Percentiles rank a stretch among this genome's conserved stretches.
Evolutionary conservation across 2,888 invertebrate genomes (phyloP).

Genomic region (Lysandra coridon): DNA sequence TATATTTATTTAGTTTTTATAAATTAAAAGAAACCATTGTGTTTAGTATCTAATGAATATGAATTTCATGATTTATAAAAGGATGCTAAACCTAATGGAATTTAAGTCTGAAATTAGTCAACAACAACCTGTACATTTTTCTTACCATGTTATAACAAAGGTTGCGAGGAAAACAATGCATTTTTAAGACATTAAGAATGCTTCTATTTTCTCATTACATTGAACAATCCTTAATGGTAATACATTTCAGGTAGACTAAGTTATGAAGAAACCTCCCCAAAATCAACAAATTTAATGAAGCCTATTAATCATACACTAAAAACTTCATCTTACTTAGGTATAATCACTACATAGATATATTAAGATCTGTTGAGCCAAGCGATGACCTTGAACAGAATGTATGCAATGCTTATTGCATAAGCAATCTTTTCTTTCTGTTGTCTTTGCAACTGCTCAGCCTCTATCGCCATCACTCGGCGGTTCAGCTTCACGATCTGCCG

Average conservation of each 20-base stretch:
- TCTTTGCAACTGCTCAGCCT: constrained; percentile 90
- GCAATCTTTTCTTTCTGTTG: constrained; percentile 93
- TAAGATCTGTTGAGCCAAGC: constrained; percentile 86
- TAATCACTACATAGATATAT: constrained; percentile 51
- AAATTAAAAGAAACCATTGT: constrained; percentile 63
- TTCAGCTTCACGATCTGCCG: constrained; percentile 93
- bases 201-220: constrained; percentile 65
- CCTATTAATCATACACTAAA: constrained; percentile 57
- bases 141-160: constrained; percentile 61
- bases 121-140: constrained; percentile 46
- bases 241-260: constrained; percentile 28
- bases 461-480: constrained; percentile 91
- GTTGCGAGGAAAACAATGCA: constrained; percentile 54
- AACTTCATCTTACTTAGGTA: constrained; percentile 62
- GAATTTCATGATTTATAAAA: constrained; percentile 34
- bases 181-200: constrained; percentile 57
- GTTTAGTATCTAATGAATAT: constrained; percentile 45
- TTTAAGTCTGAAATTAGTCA: constrained; percentile 45
- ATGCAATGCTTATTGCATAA: constrained; percentile 91
- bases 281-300: constrained; percentile 54
- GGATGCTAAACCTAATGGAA: constrained; percentile 46
- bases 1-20: constrained; percentile 56
- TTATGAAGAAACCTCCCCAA: constrained; percentile 35
- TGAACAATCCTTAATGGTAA: constrained; percentile 45
- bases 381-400: constrained; percentile 91